Evolutionary conservation across 2,888 invertebrate genomes (phyloP), one percentile per base, ranked within the genome.

Genomic region (Andrena dorsata): DNA sequence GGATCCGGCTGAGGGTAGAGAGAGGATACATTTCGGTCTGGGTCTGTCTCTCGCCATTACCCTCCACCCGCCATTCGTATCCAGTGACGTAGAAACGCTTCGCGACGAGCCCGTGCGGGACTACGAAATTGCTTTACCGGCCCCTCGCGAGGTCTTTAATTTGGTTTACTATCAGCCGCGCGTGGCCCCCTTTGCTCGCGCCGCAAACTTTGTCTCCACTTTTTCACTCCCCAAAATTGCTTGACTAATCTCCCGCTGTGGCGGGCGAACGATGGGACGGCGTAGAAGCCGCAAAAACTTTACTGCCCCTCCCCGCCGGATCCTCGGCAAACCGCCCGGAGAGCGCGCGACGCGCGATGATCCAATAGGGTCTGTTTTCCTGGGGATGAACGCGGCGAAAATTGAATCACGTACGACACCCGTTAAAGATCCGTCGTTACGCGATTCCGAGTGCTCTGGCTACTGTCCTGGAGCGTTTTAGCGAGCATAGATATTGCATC

Each of bases 61-160:
- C 78, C 87, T 64, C 70, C 60, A 74, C 28, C 75, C 69, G 61
- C 79, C 72, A 82, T 85, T 87, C 83, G 85, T 75, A 76, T 69
- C 79, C 83, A 65, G 80, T 85, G 87, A 89, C 80, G 85, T 78
- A 80, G 89, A 83, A 89, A 76, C 79, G 79, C 60, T 78, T 71
- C 86, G 71, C 80, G 81, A 73, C 80, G 75, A 75, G 69, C 68
- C 80, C 75, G 41, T 53, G 70, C 78, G 82, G 75, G 75, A 81
- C 87, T 83, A 82, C 89, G 75, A 88, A 88, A 88, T 88, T 88
- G 88, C 88, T 89, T 88, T 87, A 88, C 88, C 82, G 58, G 75
- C 81, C 87, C 77, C 79, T 71, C 79, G 82, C 82, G 83, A 51
- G 83, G 69, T 86, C 89, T 89, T 89, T 88, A 87, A 88, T 88